phyloP scores from a whole-genome alignment of 2,113 vertebrate genomes.

The Callocephalon fimbriatum region DNA sequence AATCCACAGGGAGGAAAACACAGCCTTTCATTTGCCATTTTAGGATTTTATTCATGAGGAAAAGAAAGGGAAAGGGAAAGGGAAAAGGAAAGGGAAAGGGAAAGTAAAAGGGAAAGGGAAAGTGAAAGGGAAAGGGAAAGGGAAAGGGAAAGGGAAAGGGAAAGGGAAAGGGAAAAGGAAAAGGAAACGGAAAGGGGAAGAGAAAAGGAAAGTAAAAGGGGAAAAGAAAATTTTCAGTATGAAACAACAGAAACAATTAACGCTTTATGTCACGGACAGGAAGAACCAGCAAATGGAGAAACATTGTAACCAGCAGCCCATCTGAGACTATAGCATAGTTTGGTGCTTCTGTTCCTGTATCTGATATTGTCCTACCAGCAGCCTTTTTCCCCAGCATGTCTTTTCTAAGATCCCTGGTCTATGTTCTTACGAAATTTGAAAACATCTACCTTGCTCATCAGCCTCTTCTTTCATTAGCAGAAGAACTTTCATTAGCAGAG shows the following conservation, averaged over 20 bases:
- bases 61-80: background rate
- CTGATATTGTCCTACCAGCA: background rate
- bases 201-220: no score
- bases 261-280: background rate
- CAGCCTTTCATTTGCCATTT: background rate
- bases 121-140: no score
- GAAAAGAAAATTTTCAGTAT: background rate
- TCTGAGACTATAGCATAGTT: background rate
- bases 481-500: background rate
- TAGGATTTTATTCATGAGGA: background rate
- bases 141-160: no score
- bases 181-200: no score
- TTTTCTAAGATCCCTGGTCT: background rate
- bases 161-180: background rate
- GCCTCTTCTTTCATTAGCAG: background rate
- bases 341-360: background rate
- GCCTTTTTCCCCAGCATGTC: background rate
- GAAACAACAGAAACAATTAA: background rate
- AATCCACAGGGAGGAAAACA: background rate
- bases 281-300: background rate
- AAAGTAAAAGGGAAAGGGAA: background rate
- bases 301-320: rapidly evolving
- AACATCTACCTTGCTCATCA: background rate
- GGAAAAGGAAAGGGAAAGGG: background rate
- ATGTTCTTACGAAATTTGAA: background rate